Evolutionary conservation across 2,113 vertebrate genomes (phyloP), one percentile per base, ranked within the genome.

Genomic region (Gulo gulo): DNA sequence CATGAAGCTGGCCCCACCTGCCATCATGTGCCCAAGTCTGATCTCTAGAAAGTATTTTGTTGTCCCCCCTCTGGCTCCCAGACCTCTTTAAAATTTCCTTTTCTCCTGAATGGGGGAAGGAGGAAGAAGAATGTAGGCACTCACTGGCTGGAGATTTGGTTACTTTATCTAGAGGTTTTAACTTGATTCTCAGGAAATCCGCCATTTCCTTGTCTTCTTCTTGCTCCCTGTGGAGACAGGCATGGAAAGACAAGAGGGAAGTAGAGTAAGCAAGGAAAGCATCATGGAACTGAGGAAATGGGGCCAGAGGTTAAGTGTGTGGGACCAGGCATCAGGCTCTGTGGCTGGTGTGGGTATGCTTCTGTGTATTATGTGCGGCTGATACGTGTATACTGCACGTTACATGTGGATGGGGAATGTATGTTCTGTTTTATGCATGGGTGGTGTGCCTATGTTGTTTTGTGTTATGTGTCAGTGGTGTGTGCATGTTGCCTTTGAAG

Each of bases 131-230:
- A 47, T 2, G 7, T 76, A 42, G 47, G 87, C 79, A 99, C 99
- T 99, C 98, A 99, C 99, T 99, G 94, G 99, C 98, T 98, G 99
- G 98, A 78, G 98, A 99, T 83, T 98, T 99, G 94, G 99, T 99
- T 97, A 99, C 98, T 98, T 99, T 99, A 97, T 99, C 99, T 98
- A 99, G 98, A 65, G 99, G 99, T 98, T 99, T 99, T 98, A 99
- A 99, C 98, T 99, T 99, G 98, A 99, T 99, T 93, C 99, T 98
- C 96, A 99, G 99, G 98, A 99, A 99, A 98, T 99, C 99, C 0
- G 99, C 99, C 99, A 99, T 99, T 98, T 99, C 99, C 84, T 99
- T 99, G 98, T 99, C 99, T 98, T 99, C 99, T 98, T 99, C 99
- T 95, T 99, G 99, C 98, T 99, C 99, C 98, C 99, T 99, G 98